Conservation (phyloP, 2,797 vertebrate genomes). For the Jordanella pulchra region DNA sequence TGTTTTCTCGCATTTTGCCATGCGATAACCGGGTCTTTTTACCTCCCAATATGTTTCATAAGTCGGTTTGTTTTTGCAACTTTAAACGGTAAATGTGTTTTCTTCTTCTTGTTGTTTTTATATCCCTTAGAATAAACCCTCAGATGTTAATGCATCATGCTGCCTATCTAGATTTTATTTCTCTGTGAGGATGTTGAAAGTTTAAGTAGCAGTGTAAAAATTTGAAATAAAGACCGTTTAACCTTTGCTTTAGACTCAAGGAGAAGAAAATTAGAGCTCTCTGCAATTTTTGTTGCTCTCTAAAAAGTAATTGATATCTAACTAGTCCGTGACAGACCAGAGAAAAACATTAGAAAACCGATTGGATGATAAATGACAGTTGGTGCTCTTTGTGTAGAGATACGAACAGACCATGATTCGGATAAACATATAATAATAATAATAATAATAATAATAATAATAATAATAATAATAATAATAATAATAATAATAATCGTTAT, state of each 20-base stretch:
- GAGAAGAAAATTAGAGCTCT: slow-evolving; percentile 18
- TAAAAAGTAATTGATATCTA: slow-evolving; percentile 44
- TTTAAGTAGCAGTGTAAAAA: background rate
- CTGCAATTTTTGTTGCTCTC: slow-evolving; percentile 29
- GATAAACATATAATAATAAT: too few relatives aligned
- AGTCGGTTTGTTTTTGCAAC: background rate
- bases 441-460: too few relatives aligned
- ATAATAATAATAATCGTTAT: too few relatives aligned
- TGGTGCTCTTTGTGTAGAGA: slow-evolving; percentile 31
- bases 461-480: too few relatives aligned
- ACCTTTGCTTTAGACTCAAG: background rate
- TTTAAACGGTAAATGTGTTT: background rate
- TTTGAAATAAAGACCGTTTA: background rate
- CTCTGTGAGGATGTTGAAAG: background rate
- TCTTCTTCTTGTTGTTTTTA: background rate
- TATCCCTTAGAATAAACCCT: background rate
- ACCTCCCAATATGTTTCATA: background rate
- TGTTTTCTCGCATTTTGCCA: background rate
- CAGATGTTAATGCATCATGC: background rate
- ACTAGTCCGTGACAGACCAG: slow-evolving; percentile 53
- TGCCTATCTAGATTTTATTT: background rate
- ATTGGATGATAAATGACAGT: slow-evolving; percentile 52
- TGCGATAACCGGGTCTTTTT: slow-evolving; percentile 6
- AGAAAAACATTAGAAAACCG: slow-evolving; percentile 39
- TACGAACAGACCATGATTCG: slow-evolving; percentile 33